Conservation (phyloP, 1,140 invertebrate species). For the Pissodes strobi region DNA sequence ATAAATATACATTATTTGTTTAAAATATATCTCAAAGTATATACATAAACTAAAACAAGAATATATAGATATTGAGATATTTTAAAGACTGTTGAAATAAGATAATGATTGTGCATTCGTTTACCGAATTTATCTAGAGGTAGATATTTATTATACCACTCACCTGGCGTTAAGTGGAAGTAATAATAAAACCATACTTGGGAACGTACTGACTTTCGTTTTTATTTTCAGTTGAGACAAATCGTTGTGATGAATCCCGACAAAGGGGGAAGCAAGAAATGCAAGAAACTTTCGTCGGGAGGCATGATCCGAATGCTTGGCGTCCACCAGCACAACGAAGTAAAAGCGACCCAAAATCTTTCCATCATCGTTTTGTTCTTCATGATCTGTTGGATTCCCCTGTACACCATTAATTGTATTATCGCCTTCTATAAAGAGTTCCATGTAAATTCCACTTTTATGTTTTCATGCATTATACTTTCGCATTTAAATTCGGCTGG, state of each 20-base stretch:
- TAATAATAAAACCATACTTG: too few species aligned
- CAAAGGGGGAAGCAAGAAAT: constrained; percentile 31
- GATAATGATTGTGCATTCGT: too few species aligned
- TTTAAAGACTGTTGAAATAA: too few species aligned
- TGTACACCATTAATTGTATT: constrained; percentile 89
- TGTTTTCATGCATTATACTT: constrained; percentile 83
- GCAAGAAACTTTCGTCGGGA: constrained; percentile 53
- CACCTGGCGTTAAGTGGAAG: too few species aligned
- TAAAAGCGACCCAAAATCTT: constrained; percentile 88
- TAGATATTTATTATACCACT: too few species aligned
- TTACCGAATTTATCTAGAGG: too few species aligned
- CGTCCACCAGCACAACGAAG: constrained; percentile 80
- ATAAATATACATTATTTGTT: too few species aligned
- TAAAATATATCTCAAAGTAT: too few species aligned
- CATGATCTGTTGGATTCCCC: constrained; percentile 89
- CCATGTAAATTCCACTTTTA: constrained; percentile 68
- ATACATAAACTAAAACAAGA: too few species aligned
- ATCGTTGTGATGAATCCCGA: constrained; percentile 64
- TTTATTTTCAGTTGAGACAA: constrained; percentile 58
- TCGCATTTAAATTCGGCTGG: constrained; percentile 88
- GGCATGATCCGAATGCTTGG: constrained; percentile 78
- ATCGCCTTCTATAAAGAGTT: constrained; percentile 77
- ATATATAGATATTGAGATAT: too few species aligned
- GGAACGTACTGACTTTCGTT: too few species aligned
- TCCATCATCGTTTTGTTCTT: constrained; percentile 90